Evolutionary conservation across 2,888 invertebrate genomes (phyloP).

Genomic region (Fragum whitleyi): DNA sequence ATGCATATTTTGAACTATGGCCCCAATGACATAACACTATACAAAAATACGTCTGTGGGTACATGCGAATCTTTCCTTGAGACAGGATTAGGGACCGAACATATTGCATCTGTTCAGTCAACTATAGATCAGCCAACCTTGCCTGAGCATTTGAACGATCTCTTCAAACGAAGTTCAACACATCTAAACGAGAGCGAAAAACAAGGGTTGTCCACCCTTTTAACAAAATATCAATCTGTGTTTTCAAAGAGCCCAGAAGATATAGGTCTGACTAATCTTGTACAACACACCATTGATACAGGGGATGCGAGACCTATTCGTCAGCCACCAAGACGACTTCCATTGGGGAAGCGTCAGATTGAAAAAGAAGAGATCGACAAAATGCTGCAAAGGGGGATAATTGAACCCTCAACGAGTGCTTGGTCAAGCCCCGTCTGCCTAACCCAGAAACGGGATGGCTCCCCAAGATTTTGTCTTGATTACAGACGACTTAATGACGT

Average conservation of each 20-base stretch:
- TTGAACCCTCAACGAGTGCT: slow-evolving; percentile 55
- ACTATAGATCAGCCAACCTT: neutral
- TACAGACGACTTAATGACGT: slow-evolving; percentile 65
- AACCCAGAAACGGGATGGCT: slow-evolving; percentile 44
- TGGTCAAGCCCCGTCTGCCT: slow-evolving; percentile 56
- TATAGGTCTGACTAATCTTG: slow-evolving; percentile 31
- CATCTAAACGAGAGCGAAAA: slow-evolving; percentile 7
- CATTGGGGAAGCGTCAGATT: slow-evolving; percentile 23
- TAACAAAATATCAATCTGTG: slow-evolving; percentile 35
- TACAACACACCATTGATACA: slow-evolving; percentile 51
- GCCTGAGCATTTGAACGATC: slow-evolving; percentile 19
- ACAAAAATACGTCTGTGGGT: neutral
- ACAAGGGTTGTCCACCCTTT: slow-evolving; percentile 10
- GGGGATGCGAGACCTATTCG: slow-evolving; percentile 45
- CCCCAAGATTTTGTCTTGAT: slow-evolving; percentile 50
- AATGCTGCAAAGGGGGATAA: slow-evolving; percentile 25
- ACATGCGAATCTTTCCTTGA: slow-evolving; percentile 24
- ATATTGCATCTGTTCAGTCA: neutral
- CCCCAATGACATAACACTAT: neutral
- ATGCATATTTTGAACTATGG: slow-evolving; percentile 13
- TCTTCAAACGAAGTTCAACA: slow-evolving; percentile 12
- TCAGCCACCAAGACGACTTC: slow-evolving; percentile 27
- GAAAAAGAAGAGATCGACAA: slow-evolving; percentile 41
- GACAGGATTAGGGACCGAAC: neutral
- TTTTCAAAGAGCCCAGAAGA: slow-evolving; percentile 45